Percentiles rank a stretch among this genome's conserved stretches.
These are phyloP conservation scores for Pheosia gnoma DNA, from an alignment of 2,888 invertebrate genomes.

Conservation along the genomic window DNA sequence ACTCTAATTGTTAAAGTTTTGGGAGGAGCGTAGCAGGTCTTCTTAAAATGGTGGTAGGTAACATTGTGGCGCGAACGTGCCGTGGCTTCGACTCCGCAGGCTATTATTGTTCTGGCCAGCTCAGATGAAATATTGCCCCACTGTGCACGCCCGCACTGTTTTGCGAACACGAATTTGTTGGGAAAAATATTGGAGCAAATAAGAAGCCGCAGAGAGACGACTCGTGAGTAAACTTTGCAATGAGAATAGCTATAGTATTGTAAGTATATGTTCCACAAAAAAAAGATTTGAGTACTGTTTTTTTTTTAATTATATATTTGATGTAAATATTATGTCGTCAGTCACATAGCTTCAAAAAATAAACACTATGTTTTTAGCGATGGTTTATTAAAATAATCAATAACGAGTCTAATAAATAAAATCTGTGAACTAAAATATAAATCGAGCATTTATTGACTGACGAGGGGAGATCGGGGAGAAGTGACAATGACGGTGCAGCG, in stretches of 20 bases:
- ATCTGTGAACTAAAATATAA: neutral
- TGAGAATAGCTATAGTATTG: constrained; percentile 43
- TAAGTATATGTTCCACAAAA: neutral
- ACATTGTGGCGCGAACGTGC: constrained; percentile 83
- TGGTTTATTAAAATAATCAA: neutral
- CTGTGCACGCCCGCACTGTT: constrained; percentile 78
- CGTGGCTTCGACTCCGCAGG: constrained; percentile 78
- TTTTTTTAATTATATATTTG: too few relatives aligned
- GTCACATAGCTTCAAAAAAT: too few relatives aligned
- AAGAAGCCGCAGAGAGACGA: constrained; percentile 68
- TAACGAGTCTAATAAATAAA: neutral
- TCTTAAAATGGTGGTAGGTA: constrained; percentile 57
- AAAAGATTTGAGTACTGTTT: too few relatives aligned
- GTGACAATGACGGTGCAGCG: constrained; percentile 69
- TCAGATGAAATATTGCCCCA: constrained; percentile 83
- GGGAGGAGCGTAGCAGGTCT: constrained; percentile 52
- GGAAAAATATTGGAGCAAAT: constrained; percentile 76
- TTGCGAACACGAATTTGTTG: constrained; percentile 75
- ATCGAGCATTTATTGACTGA: constrained; percentile 4
- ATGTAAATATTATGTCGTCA: too few relatives aligned
- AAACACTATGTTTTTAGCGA: too few relatives aligned
- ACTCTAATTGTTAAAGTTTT: constrained; percentile 41
- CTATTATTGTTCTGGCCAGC: constrained; percentile 84
- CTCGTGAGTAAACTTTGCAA: constrained; percentile 68
- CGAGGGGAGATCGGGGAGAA: constrained; percentile 53